These are phyloP conservation scores for Drosophila truncata DNA, from an alignment of 1,140 invertebrate species.

Conservation along the genomic window DNA sequence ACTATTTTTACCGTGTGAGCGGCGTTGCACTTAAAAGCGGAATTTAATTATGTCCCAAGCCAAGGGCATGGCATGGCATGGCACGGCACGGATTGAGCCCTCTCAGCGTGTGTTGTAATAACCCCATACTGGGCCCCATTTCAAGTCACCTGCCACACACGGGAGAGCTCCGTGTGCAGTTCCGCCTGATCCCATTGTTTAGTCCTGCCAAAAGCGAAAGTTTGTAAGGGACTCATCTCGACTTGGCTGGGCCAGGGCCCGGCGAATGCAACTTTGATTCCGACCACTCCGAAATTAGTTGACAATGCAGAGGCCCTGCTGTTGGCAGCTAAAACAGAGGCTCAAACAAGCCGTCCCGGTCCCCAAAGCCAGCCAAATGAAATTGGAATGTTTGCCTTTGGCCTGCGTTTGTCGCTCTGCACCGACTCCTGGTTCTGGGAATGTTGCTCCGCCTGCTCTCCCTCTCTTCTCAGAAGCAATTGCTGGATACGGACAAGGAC, in stretches of 20 bases:
- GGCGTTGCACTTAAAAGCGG: constrained; percentile 36
- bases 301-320: constrained; percentile 43
- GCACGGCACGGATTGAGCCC: constrained; percentile 19
- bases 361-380: constrained; percentile 59
- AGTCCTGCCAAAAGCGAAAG: constrained; percentile 45
- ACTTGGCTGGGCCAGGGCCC: background rate
- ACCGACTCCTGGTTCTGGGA: background rate
- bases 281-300: constrained; percentile 55
- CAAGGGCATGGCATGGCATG: constrained; percentile 26
- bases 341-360: constrained; percentile 12
- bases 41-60: constrained; percentile 45
- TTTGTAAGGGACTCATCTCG: constrained; percentile 34
- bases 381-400: constrained; percentile 67
- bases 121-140: constrained; percentile 35
- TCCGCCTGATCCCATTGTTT: constrained; percentile 36
- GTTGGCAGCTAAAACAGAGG: constrained; percentile 19
- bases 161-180: background rate
- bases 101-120: constrained; percentile 18
- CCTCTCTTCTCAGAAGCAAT: constrained; percentile 10
- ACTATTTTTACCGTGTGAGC: constrained; percentile 44
- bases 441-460: background rate
- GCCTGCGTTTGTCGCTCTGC: constrained; percentile 13
- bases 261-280: constrained; percentile 42
- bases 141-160: background rate
- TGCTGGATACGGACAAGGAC: constrained; percentile 17